Evolutionary conservation across 2,888 invertebrate species (phyloP), one percentile per base, ranked within the genome.

Genomic region (Apamea sordens): DNA sequence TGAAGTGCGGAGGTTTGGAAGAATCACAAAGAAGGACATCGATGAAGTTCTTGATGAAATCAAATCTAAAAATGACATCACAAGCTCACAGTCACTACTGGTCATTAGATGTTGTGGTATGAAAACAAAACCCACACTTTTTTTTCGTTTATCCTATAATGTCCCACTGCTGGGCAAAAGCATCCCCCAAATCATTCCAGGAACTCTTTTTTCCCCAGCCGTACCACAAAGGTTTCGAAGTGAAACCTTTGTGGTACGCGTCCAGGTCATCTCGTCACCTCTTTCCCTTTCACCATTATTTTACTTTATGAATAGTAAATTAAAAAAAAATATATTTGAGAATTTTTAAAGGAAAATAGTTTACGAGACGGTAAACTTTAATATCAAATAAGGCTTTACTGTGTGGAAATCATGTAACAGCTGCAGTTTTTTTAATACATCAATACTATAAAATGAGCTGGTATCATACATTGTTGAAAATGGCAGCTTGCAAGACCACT

Each of bases 21-120:
- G 98, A 83, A 98, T 98, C 87, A 98, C 98, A 0, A 97, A 98
- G 65, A 97, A 97, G 50, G 98, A 98, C 90, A 97, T 98, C 87
- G 98, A 98, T 93, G 98, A 98, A 88, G 97, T 98, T n/a, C 97
- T 98, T 87, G 98, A 98, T 89, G 98, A 98, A 94, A 97, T 98
- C 69, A 97, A 97, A 82, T 96, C 97, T 59, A 97, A 97, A 92
- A 97, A 98, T 89, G 97, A 98, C 73, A 98, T 98, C 0, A 98
- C 98, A 2, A 98, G 98, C 88, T 98, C 98, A 56, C 98, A 98
- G 89, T 98, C 98, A 0, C 92, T 98, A 71, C 94, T 98, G 89
- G 97, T 98, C 36, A 98, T 99, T 83, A 97, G 98, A 91, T 98
- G 98, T 93, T 99, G 98, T 92, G 99, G 98, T 92, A 96, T 93